These are phyloP conservation scores for Pygathrix nemaeus DNA, from an alignment of 2,113 vertebrate genomes.

Conservation along the genomic window DNA sequence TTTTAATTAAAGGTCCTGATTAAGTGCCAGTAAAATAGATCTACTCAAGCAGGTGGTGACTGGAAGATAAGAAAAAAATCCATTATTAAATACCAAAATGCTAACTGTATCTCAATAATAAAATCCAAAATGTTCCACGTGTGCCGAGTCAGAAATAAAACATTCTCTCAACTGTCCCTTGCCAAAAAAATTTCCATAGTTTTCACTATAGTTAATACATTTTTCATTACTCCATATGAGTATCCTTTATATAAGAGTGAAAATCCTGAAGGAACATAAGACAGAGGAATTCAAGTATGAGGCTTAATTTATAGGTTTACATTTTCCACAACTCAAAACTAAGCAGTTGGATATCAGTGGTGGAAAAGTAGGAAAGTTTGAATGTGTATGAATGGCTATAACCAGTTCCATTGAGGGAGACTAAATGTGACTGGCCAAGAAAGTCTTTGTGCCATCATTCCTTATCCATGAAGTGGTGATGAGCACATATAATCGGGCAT, in stretches of 20 bases:
- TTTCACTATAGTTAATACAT: background rate
- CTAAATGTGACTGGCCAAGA: background rate
- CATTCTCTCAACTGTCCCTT: background rate
- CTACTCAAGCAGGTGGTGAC: background rate
- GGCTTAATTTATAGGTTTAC: background rate
- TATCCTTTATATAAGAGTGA: background rate
- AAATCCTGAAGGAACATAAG: background rate
- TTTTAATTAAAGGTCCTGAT: background rate
- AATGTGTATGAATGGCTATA: background rate
- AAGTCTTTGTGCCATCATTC: background rate
- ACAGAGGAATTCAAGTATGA: conserved; percentile 3
- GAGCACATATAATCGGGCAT: background rate
- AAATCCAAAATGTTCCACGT: background rate
- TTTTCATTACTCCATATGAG: background rate
- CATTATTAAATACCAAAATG: background rate
- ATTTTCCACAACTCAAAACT: background rate
- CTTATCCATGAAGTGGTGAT: background rate
- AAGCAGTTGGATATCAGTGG: background rate
- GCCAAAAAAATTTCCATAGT: background rate
- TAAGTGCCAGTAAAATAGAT: background rate
- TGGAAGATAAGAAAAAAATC: background rate
- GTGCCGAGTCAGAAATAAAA: background rate
- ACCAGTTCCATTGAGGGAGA: background rate
- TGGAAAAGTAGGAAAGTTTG: background rate
- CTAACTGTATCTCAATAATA: background rate